Conservation (phyloP, 2,888 invertebrate species). For the Heliothis peltigera region DNA sequence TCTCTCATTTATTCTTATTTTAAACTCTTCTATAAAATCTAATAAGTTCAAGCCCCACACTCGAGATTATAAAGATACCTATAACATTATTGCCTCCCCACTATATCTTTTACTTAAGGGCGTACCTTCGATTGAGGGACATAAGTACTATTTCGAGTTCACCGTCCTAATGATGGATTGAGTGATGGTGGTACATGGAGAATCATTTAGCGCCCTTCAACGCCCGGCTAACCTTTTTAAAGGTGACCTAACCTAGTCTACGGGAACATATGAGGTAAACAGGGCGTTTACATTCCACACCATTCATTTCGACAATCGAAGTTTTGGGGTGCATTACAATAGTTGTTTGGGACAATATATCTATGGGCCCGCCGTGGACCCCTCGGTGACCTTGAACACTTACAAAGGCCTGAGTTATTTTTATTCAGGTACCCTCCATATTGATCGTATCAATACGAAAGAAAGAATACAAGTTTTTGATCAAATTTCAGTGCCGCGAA, state of each 20-base stretch:
- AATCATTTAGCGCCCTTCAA: conserved; percentile 1
- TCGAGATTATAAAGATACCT: too few relatives aligned
- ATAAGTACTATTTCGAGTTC: neutral
- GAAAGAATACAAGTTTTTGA: neutral
- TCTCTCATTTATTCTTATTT: too few relatives aligned
- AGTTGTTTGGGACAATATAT: neutral
- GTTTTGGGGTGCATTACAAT: neutral
- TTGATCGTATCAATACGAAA: neutral
- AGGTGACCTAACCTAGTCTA: conserved; percentile 1
- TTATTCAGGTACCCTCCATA: neutral
- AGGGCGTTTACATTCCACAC: neutral
- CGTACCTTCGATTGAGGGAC: neutral
- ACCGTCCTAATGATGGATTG: neutral
- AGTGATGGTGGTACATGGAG: neutral
- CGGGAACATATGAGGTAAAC: neutral
- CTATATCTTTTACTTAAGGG: neutral
- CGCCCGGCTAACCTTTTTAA: neutral
- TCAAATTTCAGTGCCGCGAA: conserved; percentile 1
- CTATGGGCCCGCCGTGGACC: conserved; percentile 1
- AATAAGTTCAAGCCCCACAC: too few relatives aligned
- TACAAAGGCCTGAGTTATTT: neutral
- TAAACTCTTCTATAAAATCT: too few relatives aligned
- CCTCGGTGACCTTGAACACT: neutral
- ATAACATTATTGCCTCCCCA: too few relatives aligned
- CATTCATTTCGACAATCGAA: neutral